Conservation (phyloP, 1,140 invertebrate species). For the Diuraphis noxia region DNA sequence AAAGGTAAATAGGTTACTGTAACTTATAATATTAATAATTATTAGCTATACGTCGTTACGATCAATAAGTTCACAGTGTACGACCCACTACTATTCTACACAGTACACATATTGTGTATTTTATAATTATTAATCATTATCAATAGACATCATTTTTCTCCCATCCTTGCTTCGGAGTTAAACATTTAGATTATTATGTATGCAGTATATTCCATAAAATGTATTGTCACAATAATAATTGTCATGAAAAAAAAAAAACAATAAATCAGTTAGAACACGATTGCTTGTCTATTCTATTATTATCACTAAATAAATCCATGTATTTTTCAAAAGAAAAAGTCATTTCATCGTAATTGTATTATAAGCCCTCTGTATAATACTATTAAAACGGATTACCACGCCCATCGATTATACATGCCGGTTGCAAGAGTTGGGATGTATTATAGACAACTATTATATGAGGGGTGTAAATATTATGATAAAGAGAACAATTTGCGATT, state of each 20-base stretch:
- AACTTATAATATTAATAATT: not conserved
- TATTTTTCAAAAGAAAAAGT: constrained; percentile 37
- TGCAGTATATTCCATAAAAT: not conserved
- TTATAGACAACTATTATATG: not conserved
- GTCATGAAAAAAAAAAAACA: not conserved
- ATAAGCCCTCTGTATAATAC: constrained; percentile 32
- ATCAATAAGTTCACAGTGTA: not conserved
- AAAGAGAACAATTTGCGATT: constrained; percentile 49
- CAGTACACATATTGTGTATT: not conserved
- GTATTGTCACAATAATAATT: constrained; percentile 3
- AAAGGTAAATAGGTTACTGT: no score
- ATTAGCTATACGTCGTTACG: not conserved
- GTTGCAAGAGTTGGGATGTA: not conserved
- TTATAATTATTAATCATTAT: not conserved
- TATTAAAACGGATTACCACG: constrained; percentile 53
- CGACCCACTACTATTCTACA: not conserved
- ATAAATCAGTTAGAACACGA: constrained; percentile 40
- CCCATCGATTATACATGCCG: constrained; percentile 48
- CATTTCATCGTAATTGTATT: constrained; percentile 39
- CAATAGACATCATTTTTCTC: not conserved
- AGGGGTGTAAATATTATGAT: constrained; percentile 52
- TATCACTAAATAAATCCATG: not conserved
- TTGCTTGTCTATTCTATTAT: constrained; percentile 19
- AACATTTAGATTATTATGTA: not conserved
- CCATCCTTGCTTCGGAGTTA: not conserved